phyloP scores from a whole-genome alignment of 1,140 invertebrate genomes.

The Drosophila azteca region DNA sequence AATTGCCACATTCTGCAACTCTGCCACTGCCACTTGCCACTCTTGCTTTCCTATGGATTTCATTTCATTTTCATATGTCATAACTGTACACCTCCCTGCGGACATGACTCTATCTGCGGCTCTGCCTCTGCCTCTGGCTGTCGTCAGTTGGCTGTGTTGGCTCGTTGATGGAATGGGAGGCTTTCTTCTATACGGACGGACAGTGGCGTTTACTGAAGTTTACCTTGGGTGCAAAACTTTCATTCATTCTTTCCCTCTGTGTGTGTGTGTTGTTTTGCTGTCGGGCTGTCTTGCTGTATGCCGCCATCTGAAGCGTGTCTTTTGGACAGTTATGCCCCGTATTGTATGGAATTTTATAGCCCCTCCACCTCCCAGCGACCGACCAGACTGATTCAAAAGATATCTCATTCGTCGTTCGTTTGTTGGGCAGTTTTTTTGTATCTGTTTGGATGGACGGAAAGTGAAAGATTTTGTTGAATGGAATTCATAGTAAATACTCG shows the following conservation, averaged over 20 bases:
- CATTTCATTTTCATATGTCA: constrained; percentile 69
- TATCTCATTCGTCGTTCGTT: no score
- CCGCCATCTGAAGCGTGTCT: constrained; percentile 50
- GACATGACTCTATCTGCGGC: constrained; percentile 12
- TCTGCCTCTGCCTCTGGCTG: not conserved
- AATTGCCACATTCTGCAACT: constrained; percentile 43
- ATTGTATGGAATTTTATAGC: constrained; percentile 15
- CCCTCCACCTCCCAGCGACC: no score
- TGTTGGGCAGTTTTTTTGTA: no score
- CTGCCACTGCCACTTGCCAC: constrained; percentile 15
- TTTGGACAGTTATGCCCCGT: constrained; percentile 42
- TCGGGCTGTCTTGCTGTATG: constrained; percentile 28
- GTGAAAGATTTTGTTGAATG: no score
- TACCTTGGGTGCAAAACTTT: constrained; percentile 54
- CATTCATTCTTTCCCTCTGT: constrained; percentile 53
- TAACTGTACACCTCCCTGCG: constrained; percentile 54
- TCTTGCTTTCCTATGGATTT: constrained; percentile 66
- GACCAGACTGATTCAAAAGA: no score
- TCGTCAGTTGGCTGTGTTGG: constrained; percentile 1
- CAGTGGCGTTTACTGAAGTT: constrained; percentile 33
- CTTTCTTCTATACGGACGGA: constrained; percentile 56
- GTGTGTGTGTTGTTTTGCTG: constrained; percentile 14
- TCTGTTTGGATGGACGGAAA: no score
- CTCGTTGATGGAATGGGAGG: constrained; percentile 18
- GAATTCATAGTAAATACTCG: not conserved